Percentiles rank a stretch among this genome's conserved stretches.
Conservation (phyloP, 2,113 vertebrate genomes). For the Cathartes aura region DNA sequence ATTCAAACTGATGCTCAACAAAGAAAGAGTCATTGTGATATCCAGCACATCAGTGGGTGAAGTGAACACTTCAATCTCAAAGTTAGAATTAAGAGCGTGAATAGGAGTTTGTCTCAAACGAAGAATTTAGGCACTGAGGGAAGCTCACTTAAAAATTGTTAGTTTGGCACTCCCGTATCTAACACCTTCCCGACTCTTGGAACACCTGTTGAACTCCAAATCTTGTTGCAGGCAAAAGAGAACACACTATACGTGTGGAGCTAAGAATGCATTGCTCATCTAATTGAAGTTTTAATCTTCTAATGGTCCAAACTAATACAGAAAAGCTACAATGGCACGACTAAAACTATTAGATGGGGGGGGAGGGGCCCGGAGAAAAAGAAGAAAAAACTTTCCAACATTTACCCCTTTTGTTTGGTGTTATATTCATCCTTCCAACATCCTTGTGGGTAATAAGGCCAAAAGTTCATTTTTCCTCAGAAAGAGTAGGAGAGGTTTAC, state of each 20-base stretch:
- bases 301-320: neutral
- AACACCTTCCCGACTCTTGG: neutral
- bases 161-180: neutral
- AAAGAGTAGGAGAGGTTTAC: neutral
- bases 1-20: neutral
- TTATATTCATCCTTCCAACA: neutral
- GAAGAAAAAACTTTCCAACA: neutral
- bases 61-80: neutral
- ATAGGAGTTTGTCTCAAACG: neutral
- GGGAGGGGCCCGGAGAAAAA: too few relatives aligned
- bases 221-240: neutral
- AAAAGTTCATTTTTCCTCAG: neutral
- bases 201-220: neutral
- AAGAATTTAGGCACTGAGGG: neutral
- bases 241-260: neutral
- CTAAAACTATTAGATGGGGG: neutral
- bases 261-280: neutral
- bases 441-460: neutral
- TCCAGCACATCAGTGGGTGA: neutral
- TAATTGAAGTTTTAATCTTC: neutral
- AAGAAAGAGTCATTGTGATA: neutral
- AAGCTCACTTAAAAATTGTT: neutral
- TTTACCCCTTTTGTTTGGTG: neutral
- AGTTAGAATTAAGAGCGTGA: neutral
- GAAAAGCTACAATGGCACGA: neutral